phyloP scores from a whole-genome alignment of 2,888 invertebrate species.

The Cosmia trapezina region DNA sequence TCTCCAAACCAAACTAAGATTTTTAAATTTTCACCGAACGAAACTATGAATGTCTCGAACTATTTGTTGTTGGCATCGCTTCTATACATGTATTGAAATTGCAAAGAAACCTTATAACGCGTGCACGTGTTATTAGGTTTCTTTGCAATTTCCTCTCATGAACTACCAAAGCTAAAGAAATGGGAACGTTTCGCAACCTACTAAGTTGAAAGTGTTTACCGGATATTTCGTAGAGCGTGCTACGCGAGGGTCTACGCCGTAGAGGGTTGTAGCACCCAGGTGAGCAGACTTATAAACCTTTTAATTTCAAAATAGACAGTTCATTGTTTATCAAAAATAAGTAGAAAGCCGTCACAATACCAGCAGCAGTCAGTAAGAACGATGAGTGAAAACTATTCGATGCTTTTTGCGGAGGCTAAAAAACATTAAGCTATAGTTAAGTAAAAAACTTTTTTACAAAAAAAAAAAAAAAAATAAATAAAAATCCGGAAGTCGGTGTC shows the following conservation, averaged over 20 bases:
- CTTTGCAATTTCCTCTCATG: not conserved
- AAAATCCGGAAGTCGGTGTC: no score
- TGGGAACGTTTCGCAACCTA: not conserved
- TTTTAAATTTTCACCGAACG: no score
- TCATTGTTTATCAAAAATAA: not conserved
- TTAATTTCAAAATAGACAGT: not conserved
- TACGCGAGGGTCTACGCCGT: slow-evolving; percentile 30
- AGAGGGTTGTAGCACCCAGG: slow-evolving; percentile 21
- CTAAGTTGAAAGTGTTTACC: not conserved
- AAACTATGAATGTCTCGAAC: not conserved
- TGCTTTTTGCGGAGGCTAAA: not conserved
- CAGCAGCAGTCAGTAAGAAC: not conserved
- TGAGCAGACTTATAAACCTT: not conserved
- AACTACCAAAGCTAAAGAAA: not conserved
- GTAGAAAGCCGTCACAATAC: not conserved
- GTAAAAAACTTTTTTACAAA: no score
- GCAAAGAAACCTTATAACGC: not conserved
- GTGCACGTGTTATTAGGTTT: not conserved
- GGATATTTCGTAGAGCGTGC: slow-evolving; percentile 13
- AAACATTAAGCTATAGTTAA: not conserved
- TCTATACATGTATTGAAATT: not conserved
- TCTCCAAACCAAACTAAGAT: not conserved
- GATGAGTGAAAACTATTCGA: not conserved
- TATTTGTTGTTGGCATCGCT: not conserved
- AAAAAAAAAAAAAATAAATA: no score